A percentile compares a stretch with the other conserved stretches of the same genome.
Evolutionary conservation across 35 echinoderm and acorn worm species (phyloP).

Genomic region (Apostichopus californicus): DNA sequence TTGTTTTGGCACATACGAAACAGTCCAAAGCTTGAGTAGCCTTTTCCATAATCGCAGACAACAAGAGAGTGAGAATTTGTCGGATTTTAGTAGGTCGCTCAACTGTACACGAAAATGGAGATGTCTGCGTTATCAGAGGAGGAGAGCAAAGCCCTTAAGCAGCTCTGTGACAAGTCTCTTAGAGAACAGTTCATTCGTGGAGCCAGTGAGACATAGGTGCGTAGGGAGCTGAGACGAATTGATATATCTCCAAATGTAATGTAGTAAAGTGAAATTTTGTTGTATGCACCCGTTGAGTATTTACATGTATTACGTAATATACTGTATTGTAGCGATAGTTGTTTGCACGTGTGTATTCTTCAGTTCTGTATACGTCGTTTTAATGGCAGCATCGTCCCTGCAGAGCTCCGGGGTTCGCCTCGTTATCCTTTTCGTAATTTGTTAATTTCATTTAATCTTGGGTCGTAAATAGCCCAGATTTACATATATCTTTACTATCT

Average conservation of each 20-base stretch:
- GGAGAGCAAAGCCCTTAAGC: slow-evolving; percentile 44
- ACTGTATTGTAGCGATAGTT: too few relatives aligned
- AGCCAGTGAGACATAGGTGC: slow-evolving; percentile 56
- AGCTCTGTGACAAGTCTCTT: slow-evolving; percentile 42
- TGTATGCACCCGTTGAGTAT: too few relatives aligned
- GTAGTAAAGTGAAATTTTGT: too few relatives aligned
- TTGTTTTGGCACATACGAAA: slow-evolving; percentile 43
- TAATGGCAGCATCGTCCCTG: too few relatives aligned
- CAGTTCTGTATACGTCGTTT: too few relatives aligned
- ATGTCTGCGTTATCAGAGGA: slow-evolving; percentile 10
- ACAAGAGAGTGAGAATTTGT: slow-evolving; percentile 35
- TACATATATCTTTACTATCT: too few relatives aligned
- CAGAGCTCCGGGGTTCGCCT: too few relatives aligned
- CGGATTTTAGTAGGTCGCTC: slow-evolving; percentile 54
- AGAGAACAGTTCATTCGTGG: slow-evolving; percentile 51
- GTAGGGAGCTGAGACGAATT: slow-evolving; percentile 55
- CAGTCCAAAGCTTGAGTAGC: slow-evolving; percentile 33
- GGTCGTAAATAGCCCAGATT: too few relatives aligned
- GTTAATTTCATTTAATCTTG: too few relatives aligned
- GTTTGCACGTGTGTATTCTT: too few relatives aligned
- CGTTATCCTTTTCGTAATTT: too few relatives aligned
- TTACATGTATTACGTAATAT: too few relatives aligned
- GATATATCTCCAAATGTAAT: slow-evolving; percentile 16
- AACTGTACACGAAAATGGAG: slow-evolving; percentile 55
- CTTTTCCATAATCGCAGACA: slow-evolving; percentile 47